Evolutionary conservation across 2,113 vertebrate genomes (phyloP).

Genomic region (Sylvia atricapilla): DNA sequence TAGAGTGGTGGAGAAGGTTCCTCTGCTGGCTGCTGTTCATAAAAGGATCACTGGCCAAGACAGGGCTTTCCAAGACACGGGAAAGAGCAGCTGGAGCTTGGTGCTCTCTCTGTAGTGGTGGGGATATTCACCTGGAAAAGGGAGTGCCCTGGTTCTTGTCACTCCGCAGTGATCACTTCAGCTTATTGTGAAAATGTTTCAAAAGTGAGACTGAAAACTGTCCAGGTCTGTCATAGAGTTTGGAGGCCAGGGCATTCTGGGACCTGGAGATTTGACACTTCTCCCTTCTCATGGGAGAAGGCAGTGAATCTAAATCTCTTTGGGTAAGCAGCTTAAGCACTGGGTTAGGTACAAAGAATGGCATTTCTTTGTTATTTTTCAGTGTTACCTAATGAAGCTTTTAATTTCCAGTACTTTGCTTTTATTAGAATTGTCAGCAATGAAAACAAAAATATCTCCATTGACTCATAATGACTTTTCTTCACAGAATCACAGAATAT

Average conservation of each 20-base stretch:
- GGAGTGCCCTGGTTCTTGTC: neutral
- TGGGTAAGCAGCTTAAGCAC: neutral
- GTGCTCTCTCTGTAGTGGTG: neutral
- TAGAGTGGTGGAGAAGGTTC: neutral
- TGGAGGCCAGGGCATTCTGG: neutral
- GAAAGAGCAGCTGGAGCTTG: neutral
- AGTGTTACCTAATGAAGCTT: neutral
- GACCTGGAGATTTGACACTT: neutral
- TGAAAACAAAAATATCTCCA: neutral
- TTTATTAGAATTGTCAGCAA: neutral
- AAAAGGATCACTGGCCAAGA: neutral
- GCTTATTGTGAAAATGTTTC: neutral
- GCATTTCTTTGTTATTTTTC: neutral
- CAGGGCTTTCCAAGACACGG: neutral
- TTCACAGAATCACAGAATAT: neutral
- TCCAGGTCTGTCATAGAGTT: neutral
- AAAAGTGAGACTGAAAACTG: neutral
- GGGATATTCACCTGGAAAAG: neutral
- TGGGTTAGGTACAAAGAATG: neutral
- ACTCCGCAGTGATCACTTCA: neutral
- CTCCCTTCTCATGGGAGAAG: neutral
- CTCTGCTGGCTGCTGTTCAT: neutral
- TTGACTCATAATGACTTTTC: neutral
- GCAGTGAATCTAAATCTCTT: neutral
- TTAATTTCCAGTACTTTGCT: neutral